A percentile compares a stretch with the other conserved stretches of the same genome.
Evolutionary conservation across 2,797 vertebrate genomes (phyloP).

Genomic region (Fistularia tabacaria): DNA sequence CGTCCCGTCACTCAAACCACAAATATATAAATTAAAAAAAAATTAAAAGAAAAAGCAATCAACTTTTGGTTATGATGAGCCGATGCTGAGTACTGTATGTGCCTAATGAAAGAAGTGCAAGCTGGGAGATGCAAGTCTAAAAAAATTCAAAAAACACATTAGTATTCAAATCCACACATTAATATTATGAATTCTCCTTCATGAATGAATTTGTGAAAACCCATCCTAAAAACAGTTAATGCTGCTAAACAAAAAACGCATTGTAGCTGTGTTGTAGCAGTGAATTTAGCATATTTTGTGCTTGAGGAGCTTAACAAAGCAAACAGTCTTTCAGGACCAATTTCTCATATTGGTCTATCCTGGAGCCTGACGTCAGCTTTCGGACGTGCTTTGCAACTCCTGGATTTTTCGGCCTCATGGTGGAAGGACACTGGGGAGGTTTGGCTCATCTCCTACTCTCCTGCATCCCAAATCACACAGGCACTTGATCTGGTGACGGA

Average conservation of each 20-base stretch:
- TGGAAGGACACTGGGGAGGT: constrained; percentile 22
- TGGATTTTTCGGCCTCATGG: constrained; percentile 37
- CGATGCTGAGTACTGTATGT: constrained; percentile 22
- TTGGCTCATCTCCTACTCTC: constrained; percentile 18
- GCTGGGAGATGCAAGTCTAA: constrained; percentile 8
- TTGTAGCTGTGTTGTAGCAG: constrained; percentile 8
- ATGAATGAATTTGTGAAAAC: constrained; percentile 6
- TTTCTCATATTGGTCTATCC: too few relatives aligned
- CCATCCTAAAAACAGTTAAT: constrained; percentile 5
- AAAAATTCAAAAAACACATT: constrained; percentile 14
- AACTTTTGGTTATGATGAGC: too few relatives aligned
- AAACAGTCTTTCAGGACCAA: neutral
- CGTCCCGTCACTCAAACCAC: too few relatives aligned
- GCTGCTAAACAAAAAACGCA: constrained; percentile 6
- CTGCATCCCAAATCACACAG: constrained; percentile 47
- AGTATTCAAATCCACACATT: constrained; percentile 12
- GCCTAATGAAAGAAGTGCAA: constrained; percentile 26
- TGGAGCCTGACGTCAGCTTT: too few relatives aligned
- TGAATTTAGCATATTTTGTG: constrained; percentile 29
- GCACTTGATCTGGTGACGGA: constrained; percentile 54
- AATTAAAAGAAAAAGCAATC: too few relatives aligned
- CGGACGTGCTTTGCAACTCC: constrained; percentile 8
- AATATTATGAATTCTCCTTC: too few relatives aligned
- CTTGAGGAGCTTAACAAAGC: neutral
- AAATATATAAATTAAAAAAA: too few relatives aligned